A percentile compares a stretch with the other conserved stretches of the same genome.
phyloP scores from a whole-genome alignment of 2,888 invertebrate species.

The Apeira syringaria region DNA sequence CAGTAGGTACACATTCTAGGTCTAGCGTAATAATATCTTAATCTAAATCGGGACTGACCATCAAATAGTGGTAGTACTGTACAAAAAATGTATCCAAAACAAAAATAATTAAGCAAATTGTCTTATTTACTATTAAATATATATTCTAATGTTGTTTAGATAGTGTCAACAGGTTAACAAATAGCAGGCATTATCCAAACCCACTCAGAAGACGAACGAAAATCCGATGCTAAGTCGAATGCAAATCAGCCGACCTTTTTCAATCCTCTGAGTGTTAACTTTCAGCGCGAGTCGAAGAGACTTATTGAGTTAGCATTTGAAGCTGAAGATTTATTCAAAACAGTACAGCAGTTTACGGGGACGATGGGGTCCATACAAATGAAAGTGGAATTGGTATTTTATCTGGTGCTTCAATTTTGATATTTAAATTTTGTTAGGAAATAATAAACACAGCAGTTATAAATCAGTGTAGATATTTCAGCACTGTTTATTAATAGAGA shows the following conservation, averaged over 20 bases:
- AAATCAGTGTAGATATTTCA: too few relatives aligned
- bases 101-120: neutral
- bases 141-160: neutral
- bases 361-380: slow-evolving; percentile 58
- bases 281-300: slow-evolving; percentile 51
- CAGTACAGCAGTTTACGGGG: slow-evolving; percentile 58
- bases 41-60: too few relatives aligned
- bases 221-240: slow-evolving; percentile 46
- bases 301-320: slow-evolving; percentile 70
- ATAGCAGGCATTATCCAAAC: slow-evolving; percentile 29
- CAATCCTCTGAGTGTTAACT: slow-evolving; percentile 63
- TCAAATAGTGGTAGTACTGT: too few relatives aligned
- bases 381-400: slow-evolving; percentile 35
- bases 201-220: slow-evolving; percentile 22
- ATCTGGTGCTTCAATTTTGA: too few relatives aligned
- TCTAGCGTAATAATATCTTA: too few relatives aligned
- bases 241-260: slow-evolving; percentile 70
- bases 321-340: slow-evolving; percentile 72
- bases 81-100: too few relatives aligned
- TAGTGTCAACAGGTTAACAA: slow-evolving; percentile 41
- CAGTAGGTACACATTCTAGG: too few relatives aligned
- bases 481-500: too few relatives aligned
- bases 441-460: too few relatives aligned
- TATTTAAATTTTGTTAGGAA: too few relatives aligned
- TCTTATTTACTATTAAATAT: neutral